These are phyloP conservation scores for Drosophila pachea DNA, from an alignment of 1,140 invertebrate genomes.

Conservation along the genomic window DNA sequence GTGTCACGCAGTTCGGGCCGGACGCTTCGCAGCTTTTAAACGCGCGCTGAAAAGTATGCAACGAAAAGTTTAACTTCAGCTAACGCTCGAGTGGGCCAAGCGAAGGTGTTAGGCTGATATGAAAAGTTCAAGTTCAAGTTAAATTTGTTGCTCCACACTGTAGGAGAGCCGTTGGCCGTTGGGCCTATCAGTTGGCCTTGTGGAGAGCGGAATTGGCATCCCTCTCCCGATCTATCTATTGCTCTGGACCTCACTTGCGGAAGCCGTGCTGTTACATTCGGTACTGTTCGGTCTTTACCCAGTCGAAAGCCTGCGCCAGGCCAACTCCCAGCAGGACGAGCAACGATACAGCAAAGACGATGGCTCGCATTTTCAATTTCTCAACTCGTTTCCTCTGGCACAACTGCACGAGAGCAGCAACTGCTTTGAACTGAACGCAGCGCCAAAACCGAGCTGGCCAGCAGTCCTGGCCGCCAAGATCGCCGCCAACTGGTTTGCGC, in stretches of 20 bases:
- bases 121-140: too few species aligned
- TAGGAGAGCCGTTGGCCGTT: too few species aligned
- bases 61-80: neutral
- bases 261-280: too few species aligned
- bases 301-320: constrained; percentile 32
- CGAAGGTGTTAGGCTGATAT: too few species aligned
- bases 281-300: constrained; percentile 37
- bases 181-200: too few species aligned
- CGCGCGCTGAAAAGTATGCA: constrained; percentile 42
- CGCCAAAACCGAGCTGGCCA: constrained; percentile 28
- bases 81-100: neutral
- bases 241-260: too few species aligned
- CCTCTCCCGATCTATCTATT: too few species aligned
- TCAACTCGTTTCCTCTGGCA: constrained; percentile 31
- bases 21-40: constrained; percentile 46
- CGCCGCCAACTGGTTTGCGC: constrained; percentile 61
- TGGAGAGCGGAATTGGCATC: too few species aligned
- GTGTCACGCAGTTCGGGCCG: constrained; percentile 52
- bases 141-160: too few species aligned
- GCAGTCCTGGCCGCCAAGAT: constrained; percentile 39
- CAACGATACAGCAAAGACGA: constrained; percentile 21
- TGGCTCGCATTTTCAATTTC: constrained; percentile 29
- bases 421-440: constrained; percentile 63
- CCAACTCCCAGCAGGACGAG: constrained; percentile 54
- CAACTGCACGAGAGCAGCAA: constrained; percentile 68